phyloP scores from a whole-genome alignment of 2,888 invertebrate genomes.

The Cosmopolites sordidus region DNA sequence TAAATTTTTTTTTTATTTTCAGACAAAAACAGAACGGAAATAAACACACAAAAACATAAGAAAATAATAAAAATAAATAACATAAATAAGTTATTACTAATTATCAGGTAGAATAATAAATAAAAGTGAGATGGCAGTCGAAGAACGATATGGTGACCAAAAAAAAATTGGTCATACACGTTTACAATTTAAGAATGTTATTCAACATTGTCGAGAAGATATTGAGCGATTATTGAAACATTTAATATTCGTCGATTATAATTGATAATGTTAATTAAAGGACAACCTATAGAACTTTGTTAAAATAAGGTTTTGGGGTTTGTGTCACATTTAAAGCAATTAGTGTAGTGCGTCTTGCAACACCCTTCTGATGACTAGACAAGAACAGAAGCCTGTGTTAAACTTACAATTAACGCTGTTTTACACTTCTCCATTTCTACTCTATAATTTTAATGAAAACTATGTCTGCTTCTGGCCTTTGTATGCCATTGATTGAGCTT shows the following conservation, averaged over 20 bases:
- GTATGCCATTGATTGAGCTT: conserved; percentile 68
- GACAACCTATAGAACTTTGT: no score
- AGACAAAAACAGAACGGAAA: conserved; percentile 9
- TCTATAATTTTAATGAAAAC: neutral
- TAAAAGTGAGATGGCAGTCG: conserved; percentile 21
- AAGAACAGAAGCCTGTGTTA: neutral
- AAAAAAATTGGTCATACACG: conserved; percentile 23
- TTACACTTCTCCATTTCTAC: neutral
- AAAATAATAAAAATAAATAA: conserved; percentile 17
- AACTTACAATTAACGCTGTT: neutral
- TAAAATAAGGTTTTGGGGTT: neutral
- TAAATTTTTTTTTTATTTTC: neutral
- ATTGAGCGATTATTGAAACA: neutral
- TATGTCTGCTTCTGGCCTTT: conserved; percentile 52
- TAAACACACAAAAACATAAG: conserved; percentile 1
- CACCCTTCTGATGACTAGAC: neutral
- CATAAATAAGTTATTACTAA: conserved; percentile 12
- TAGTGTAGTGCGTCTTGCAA: neutral
- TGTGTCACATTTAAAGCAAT: neutral
- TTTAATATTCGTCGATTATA: neutral
- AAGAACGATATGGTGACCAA: conserved; percentile 13
- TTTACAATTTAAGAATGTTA: conserved; percentile 2
- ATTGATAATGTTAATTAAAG: no score
- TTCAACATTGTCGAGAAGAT: conserved; percentile 1
- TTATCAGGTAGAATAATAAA: conserved; percentile 17